Conservation (phyloP, 1,140 invertebrate genomes). For the Rhopalosiphum maidis region DNA sequence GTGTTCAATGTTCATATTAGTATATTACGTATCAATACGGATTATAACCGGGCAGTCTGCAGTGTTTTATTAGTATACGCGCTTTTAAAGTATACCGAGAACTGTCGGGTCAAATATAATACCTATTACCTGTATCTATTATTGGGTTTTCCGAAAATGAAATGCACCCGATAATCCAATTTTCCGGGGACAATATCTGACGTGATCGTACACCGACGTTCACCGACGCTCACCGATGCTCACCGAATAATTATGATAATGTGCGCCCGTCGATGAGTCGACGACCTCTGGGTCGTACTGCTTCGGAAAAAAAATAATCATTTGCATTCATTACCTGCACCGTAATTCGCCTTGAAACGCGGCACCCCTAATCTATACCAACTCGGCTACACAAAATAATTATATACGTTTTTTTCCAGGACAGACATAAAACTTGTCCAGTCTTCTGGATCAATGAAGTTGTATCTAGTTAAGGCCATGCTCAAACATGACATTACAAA, state of each 20-base stretch:
- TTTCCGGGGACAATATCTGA: background rate
- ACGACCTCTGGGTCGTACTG: background rate
- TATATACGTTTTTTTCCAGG: background rate
- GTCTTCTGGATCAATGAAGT: background rate
- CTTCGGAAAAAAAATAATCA: no score
- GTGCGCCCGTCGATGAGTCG: background rate
- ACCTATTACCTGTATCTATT: background rate
- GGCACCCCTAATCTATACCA: background rate
- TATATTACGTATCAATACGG: background rate
- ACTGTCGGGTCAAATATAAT: background rate
- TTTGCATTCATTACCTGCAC: slow-evolving; percentile 16
- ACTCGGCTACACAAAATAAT: background rate
- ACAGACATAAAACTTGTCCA: background rate
- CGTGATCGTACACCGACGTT: background rate
- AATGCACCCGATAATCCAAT: background rate
- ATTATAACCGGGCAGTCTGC: background rate
- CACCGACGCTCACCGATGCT: background rate
- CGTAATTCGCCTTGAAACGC: background rate
- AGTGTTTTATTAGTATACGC: background rate
- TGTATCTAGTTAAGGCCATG: background rate
- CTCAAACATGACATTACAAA: background rate
- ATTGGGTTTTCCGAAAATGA: background rate
- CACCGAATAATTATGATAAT: background rate
- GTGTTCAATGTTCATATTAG: background rate
- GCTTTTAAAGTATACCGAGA: background rate